Percentiles rank a stretch among this genome's conserved stretches.
These are phyloP conservation scores for Urocyon cinereoargenteus DNA, from an alignment of 2,797 vertebrate species.

Conservation along the genomic window DNA sequence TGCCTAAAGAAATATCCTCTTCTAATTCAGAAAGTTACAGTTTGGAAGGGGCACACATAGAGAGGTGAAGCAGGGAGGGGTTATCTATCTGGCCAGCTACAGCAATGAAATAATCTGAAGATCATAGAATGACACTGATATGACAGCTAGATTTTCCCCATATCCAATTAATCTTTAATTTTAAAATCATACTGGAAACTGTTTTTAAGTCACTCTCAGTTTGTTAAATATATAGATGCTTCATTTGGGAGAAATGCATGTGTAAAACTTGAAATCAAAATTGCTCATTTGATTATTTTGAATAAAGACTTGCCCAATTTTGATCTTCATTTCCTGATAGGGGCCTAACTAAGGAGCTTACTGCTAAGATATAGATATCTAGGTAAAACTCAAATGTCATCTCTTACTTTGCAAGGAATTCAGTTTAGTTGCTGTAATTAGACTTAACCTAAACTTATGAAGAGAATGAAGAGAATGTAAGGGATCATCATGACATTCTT, in stretches of 20 bases:
- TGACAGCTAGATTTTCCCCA: neutral
- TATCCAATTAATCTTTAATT: neutral
- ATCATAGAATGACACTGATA: neutral
- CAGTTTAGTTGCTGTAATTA: neutral
- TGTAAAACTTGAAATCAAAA: constrained; percentile 9
- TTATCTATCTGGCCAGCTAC: neutral
- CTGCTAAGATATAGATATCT: neutral
- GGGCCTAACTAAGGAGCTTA: neutral
- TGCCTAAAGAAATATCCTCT: neutral
- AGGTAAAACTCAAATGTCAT: neutral
- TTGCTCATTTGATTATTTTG: neutral
- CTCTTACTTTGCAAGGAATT: neutral
- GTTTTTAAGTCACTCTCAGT: neutral
- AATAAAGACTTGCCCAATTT: constrained; percentile 9
- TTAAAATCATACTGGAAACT: neutral
- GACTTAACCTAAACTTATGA: neutral
- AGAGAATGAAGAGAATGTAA: neutral
- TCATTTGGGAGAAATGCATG: neutral
- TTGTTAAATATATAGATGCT: neutral
- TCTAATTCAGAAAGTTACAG: neutral
- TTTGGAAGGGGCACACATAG: neutral
- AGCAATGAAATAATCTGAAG: neutral
- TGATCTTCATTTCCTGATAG: neutral
- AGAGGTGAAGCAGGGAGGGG: neutral
- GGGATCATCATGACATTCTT: neutral